phyloP scores from a whole-genome alignment of 2,113 vertebrate species.

The Vidua macroura region DNA sequence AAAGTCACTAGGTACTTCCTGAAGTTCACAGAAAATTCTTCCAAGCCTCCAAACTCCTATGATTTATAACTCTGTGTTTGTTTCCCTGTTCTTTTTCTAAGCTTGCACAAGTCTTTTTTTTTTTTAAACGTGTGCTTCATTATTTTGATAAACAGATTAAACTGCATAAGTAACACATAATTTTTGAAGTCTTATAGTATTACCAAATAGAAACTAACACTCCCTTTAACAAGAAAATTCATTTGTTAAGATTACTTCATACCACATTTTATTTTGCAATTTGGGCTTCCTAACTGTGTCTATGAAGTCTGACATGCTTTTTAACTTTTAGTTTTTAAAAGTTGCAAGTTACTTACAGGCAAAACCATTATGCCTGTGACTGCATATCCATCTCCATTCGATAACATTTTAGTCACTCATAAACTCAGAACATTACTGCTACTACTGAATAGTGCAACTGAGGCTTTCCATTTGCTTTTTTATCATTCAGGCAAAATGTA shows the following conservation, averaged over 20 bases:
- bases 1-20: background rate
- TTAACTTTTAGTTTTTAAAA: background rate
- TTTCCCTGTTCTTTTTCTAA: background rate
- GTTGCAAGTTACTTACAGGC: background rate
- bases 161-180: background rate
- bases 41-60: background rate
- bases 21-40: background rate
- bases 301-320: background rate
- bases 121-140: background rate
- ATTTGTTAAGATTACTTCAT: background rate
- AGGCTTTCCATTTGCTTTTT: background rate
- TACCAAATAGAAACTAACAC: background rate
- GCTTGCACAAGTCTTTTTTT: background rate
- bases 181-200: background rate
- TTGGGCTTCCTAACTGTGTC: background rate
- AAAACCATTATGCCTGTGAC: background rate
- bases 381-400: background rate
- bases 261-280: background rate
- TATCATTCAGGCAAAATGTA: background rate
- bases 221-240: background rate
- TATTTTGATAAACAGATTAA: background rate
- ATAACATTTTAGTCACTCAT: background rate
- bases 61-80: background rate
- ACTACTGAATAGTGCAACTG: background rate
- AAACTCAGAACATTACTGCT: background rate